Evolutionary conservation across 2,888 invertebrate species (phyloP), one percentile per base, ranked within the genome.

Genomic region (Chydorus sphaericus): DNA sequence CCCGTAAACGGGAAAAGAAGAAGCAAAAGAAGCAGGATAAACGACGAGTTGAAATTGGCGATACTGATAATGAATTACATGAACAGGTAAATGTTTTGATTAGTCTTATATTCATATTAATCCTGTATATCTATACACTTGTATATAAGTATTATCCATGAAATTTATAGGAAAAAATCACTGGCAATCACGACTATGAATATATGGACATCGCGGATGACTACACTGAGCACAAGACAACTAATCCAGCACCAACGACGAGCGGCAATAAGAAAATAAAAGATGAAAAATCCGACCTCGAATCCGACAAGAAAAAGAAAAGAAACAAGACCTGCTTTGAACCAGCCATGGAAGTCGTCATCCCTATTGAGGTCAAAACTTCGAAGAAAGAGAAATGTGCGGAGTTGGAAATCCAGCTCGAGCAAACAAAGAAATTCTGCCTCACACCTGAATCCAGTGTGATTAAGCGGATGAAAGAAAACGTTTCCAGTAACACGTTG

Each of bases 1-100:
- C 91, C 3, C 75, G 93, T 5, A 78, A 91, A 60, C 77, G 94
- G 29, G 94, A 97, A 69, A 79, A 93, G 57, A 93, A 94, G 74
- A 90, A 92, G 76, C 89, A 91, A 73, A 93, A 92, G 78, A 93
- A 93, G 70, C 77, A 90, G 63, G 87, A 87, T 66, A 81, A 85
- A 63, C 79, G 87, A 54, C 83, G 86, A 63, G 74, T 79, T 66
- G 63, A 61, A 26, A 62, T 62, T 23, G 63, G 60, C 11, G 63
- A 58, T 28, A 23, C 28, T 28, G 44, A 44, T 44, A 44, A 44
- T 28, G 44, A 44, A 10, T 44, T 28, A 23, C 44, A 44, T 23
- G 44, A 26, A n/a, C n/a, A n/a, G n/a, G 11, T 44, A 28, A 26
- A 23, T 28, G 44, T 11, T 23, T 23, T 23, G 23, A 26, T 44